Conservation (phyloP, 1,140 invertebrate genomes). For the Drosophila parabipectinata region DNA sequence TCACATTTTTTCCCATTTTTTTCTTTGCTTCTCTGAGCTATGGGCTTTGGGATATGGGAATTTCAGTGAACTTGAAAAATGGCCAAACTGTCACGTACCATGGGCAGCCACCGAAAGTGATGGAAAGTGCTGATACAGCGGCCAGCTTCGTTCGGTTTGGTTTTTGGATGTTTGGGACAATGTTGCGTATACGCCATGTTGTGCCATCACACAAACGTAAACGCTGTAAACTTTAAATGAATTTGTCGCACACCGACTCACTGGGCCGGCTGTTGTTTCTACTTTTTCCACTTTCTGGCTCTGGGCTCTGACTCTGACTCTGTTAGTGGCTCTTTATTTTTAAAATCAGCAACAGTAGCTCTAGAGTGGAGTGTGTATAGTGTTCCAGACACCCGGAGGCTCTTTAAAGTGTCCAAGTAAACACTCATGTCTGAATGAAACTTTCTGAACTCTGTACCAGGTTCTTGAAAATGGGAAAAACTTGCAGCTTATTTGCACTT, state of each 20-base stretch:
- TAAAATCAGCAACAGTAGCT: conserved; percentile 25
- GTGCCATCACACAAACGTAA: conserved; percentile 19
- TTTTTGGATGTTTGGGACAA: conserved; percentile 12
- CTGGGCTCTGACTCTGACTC: not conserved
- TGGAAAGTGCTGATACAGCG: conserved; percentile 55
- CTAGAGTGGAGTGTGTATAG: conserved; percentile 12
- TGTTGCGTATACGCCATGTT: conserved; percentile 63
- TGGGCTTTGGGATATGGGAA: conserved; percentile 9
- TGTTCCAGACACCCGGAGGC: conserved; percentile 15
- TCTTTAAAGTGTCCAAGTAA: conserved; percentile 17
- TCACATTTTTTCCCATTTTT: conserved; percentile 44
- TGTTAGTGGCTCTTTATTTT: conserved; percentile 17
- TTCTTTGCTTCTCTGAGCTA: not conserved
- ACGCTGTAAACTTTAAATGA: conserved; percentile 59
- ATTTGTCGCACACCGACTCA: conserved; percentile 45
- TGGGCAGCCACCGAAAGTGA: conserved; percentile 39
- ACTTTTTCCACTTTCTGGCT: not conserved
- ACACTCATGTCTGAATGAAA: conserved; percentile 1
- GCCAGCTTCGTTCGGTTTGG: conserved; percentile 2
- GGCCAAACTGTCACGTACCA: conserved; percentile 69
- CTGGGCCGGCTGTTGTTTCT: conserved; percentile 12
- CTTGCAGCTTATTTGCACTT: not conserved
- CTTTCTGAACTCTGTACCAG: conserved; percentile 11
- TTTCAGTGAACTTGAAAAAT: conserved; percentile 64
- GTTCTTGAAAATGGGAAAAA: conserved; percentile 17